phyloP scores from a whole-genome alignment of 2,888 invertebrate genomes.

The Dicyrtomina minuta region DNA sequence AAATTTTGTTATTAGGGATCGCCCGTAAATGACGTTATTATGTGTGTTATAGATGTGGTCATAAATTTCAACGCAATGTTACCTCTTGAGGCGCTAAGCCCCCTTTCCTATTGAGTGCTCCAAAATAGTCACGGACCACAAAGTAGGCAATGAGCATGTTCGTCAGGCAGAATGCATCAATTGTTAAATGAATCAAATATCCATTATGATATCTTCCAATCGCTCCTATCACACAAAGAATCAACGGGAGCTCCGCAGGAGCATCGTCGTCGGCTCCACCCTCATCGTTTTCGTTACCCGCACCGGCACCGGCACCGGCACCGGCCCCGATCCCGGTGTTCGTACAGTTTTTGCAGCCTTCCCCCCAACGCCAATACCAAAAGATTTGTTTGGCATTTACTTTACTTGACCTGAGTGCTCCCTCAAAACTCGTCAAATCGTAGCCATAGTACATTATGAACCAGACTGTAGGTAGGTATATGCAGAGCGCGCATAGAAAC shows the following conservation, averaged over 20 bases:
- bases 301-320: no score
- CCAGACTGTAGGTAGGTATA: neutral
- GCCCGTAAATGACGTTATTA: no score
- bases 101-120: neutral
- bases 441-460: neutral
- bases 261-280: no score
- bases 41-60: no score
- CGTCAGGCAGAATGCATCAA: neutral
- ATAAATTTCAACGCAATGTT: no score
- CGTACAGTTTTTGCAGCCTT: no score
- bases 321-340: no score
- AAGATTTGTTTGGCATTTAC: slow-evolving; percentile 1
- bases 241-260: no score
- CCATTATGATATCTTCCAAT: neutral
- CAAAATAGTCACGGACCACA: neutral
- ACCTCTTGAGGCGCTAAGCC: neutral
- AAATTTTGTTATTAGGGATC: no score
- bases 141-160: neutral
- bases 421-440: neutral
- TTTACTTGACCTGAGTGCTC: neutral
- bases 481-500: neutral
- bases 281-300: no score
- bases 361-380: no score
- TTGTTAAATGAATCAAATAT: neutral
- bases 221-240: neutral